Percentiles rank a stretch among this genome's conserved stretches.
phyloP scores from a whole-genome alignment of 2,888 invertebrate genomes.

The Brassicogethes aeneus region DNA sequence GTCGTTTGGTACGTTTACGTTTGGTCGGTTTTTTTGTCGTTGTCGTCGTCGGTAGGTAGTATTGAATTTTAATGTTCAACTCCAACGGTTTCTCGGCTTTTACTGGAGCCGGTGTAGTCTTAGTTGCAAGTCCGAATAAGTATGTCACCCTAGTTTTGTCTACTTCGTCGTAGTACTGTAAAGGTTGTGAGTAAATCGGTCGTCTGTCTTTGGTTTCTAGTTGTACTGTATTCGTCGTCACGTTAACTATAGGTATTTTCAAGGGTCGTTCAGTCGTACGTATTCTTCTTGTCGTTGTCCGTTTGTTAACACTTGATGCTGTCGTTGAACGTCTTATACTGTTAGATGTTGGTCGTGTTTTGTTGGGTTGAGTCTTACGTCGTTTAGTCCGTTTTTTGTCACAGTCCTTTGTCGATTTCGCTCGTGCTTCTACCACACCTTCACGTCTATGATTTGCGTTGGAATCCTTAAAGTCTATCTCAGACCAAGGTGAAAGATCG shows the following conservation, averaged over 20 bases:
- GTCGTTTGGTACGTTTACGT: constrained; percentile 15
- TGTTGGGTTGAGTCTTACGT: not conserved
- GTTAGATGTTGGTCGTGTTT: constrained; percentile 1
- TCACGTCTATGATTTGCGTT: constrained; percentile 10
- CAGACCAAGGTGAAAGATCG: constrained; percentile 54
- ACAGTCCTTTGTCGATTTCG: not conserved
- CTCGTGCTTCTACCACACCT: not conserved
- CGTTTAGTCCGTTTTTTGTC: not conserved
- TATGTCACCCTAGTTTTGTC: constrained; percentile 14
- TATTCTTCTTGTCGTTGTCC: constrained; percentile 7
- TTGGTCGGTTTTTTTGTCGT: constrained; percentile 12
- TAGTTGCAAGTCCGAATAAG: constrained; percentile 14
- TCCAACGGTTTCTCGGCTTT: constrained; percentile 18
- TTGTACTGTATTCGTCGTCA: constrained; percentile 9
- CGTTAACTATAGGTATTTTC: constrained; percentile 14
- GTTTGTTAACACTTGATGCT: constrained; percentile 5
- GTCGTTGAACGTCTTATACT: constrained; percentile 3
- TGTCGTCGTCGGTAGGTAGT: constrained; percentile 18
- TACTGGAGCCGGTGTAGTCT: constrained; percentile 9
- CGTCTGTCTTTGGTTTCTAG: constrained; percentile 7
- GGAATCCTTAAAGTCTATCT: constrained; percentile 27
- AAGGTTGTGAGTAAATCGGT: not conserved
- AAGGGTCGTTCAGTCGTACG: constrained; percentile 9
- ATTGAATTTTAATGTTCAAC: constrained; percentile 31
- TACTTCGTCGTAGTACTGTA: constrained; percentile 9